Conservation (phyloP, 2,113 vertebrate genomes). For the Grus americana region DNA sequence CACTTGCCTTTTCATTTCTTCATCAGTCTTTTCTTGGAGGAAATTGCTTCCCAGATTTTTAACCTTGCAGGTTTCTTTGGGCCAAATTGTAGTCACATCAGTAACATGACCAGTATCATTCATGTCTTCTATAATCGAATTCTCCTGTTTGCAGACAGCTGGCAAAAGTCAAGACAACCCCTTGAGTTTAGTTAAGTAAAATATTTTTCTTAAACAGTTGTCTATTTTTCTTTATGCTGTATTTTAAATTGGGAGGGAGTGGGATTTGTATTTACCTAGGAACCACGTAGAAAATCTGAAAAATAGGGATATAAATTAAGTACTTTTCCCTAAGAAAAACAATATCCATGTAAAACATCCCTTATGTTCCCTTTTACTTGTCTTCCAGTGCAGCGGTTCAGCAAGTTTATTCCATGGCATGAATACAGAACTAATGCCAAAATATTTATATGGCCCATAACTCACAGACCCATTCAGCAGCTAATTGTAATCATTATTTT, state of each 20-base stretch:
- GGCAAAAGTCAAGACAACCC: neutral
- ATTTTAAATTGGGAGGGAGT: neutral
- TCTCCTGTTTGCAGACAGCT: neutral
- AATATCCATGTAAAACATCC: neutral
- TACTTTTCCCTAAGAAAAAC: neutral
- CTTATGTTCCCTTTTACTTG: neutral
- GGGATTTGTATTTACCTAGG: neutral
- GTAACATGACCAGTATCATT: neutral
- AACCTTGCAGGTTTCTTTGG: neutral
- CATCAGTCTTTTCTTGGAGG: neutral
- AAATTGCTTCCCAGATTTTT: neutral
- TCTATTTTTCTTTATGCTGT: neutral
- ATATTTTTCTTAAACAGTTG: neutral
- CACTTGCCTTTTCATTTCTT: neutral
- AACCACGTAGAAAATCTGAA: neutral
- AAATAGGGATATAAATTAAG: neutral
- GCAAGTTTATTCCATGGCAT: neutral
- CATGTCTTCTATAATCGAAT: neutral
- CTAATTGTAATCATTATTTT: slow-evolving; percentile 9
- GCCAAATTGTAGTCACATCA: neutral
- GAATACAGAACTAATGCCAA: neutral
- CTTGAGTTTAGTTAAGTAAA: neutral
- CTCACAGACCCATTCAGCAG: neutral
- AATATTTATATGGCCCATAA: slow-evolving; percentile 7
- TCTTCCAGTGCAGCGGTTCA: neutral